Conservation (phyloP, 2,888 invertebrate species). For the Lasioglossum malachurum region DNA sequence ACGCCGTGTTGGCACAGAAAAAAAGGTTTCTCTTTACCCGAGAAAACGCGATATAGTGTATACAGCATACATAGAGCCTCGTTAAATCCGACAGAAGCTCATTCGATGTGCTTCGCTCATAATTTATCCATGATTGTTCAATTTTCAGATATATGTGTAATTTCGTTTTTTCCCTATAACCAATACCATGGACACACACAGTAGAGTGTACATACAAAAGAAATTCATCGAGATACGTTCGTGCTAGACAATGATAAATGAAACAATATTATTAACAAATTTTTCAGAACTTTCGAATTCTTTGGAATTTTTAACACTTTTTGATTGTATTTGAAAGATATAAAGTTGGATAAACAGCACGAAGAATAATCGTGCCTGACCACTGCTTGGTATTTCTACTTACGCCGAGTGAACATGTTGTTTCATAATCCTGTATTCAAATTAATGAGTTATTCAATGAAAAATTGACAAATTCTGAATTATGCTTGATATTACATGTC, state of each 20-base stretch:
- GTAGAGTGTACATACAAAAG: not conserved
- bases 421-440: not conserved
- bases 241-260: not conserved
- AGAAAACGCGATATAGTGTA: constrained; percentile 32
- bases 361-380: not conserved
- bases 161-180: not conserved
- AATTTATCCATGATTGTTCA: not conserved
- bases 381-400: not conserved
- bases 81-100: constrained; percentile 13
- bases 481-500: not conserved
- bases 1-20: not conserved
- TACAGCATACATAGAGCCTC: not conserved
- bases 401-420: not conserved
- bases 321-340: not conserved
- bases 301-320: not conserved
- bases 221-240: not conserved
- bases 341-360: not conserved
- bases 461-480: not conserved
- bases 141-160: not conserved
- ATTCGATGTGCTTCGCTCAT: not conserved
- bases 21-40: constrained; percentile 21
- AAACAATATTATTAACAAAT: not conserved
- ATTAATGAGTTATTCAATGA: not conserved
- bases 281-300: not conserved
- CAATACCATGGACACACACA: not conserved